These are phyloP conservation scores for Gila orcuttii DNA, from an alignment of 2,113 vertebrate species.

Conservation along the genomic window DNA sequence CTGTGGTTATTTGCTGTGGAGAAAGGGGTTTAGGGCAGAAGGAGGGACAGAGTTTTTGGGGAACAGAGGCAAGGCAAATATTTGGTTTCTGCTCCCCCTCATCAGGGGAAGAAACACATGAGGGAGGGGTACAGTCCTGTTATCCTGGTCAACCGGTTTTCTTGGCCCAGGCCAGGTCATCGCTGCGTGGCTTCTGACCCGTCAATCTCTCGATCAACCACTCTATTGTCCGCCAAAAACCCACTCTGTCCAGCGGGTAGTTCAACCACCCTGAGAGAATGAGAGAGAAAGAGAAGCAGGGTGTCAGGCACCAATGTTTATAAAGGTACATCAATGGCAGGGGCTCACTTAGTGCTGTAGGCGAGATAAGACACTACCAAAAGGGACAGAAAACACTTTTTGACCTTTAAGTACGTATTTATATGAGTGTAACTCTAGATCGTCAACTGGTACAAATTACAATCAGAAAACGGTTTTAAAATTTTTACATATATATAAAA, in stretches of 20 bases:
- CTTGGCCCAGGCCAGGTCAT: constrained; percentile 78
- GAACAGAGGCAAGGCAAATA: constrained; percentile 37
- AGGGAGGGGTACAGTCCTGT: neutral
- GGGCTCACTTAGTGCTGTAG: neutral
- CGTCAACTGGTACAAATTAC: neutral
- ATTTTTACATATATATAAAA: no score
- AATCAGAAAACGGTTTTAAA: neutral
- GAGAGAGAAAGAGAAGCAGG: neutral
- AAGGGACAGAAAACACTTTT: neutral
- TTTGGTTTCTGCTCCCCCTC: constrained; percentile 33
- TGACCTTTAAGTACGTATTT: neutral
- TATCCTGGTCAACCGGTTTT: constrained; percentile 66
- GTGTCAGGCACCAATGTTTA: constrained; percentile 6
- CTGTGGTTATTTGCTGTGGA: constrained; percentile 18
- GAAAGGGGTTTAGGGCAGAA: neutral
- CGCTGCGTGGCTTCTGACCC: constrained; percentile 73
- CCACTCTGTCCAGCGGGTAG: constrained; percentile 75
- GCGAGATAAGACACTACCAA: neutral
- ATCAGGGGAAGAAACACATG: neutral
- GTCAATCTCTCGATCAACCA: constrained; percentile 69
- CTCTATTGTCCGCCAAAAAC: constrained; percentile 77
- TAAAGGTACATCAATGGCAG: neutral
- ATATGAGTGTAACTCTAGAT: neutral
- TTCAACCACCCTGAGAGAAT: constrained; percentile 75
- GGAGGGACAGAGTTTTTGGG: neutral